These are phyloP conservation scores for Hedychridium roseum DNA, from an alignment of 2,888 invertebrate species.

Conservation along the genomic window DNA sequence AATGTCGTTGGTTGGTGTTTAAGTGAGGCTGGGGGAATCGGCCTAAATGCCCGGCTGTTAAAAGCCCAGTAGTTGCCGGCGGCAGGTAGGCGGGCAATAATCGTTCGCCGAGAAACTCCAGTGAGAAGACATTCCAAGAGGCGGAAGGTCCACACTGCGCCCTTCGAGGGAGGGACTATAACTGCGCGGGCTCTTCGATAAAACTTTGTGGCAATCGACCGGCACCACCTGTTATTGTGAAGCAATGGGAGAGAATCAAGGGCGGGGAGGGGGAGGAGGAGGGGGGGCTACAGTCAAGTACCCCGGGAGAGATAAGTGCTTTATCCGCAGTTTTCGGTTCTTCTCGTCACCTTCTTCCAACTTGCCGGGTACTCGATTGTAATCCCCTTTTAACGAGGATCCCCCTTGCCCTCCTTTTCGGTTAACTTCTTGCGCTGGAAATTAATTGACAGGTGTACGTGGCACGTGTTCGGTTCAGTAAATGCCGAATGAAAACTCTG, in stretches of 20 bases:
- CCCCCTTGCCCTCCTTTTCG: not conserved
- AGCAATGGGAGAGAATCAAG: not conserved
- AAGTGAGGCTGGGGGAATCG: too few relatives aligned
- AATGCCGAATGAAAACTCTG: too few relatives aligned
- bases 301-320: constrained; percentile 1
- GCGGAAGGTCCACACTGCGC: too few relatives aligned
- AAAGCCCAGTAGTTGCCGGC: too few relatives aligned
- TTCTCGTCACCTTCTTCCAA: constrained; percentile 1
- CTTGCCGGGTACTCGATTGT: constrained; percentile 6
- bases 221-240: constrained; percentile 7
- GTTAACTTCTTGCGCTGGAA: too few relatives aligned
- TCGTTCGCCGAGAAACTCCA: too few relatives aligned
- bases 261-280: not conserved
- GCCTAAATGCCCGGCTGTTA: too few relatives aligned
- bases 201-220: not conserved
- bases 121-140: too few relatives aligned
- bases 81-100: too few relatives aligned
- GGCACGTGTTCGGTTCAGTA: too few relatives aligned
- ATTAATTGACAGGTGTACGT: too few relatives aligned
- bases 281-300: not conserved
- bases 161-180: not conserved
- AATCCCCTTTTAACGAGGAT: constrained; percentile 28
- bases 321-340: not conserved
- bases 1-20: too few relatives aligned
- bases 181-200: not conserved